Evolutionary conservation across 2,888 invertebrate genomes (phyloP).

Genomic region (Stegophylla sp.): DNA sequence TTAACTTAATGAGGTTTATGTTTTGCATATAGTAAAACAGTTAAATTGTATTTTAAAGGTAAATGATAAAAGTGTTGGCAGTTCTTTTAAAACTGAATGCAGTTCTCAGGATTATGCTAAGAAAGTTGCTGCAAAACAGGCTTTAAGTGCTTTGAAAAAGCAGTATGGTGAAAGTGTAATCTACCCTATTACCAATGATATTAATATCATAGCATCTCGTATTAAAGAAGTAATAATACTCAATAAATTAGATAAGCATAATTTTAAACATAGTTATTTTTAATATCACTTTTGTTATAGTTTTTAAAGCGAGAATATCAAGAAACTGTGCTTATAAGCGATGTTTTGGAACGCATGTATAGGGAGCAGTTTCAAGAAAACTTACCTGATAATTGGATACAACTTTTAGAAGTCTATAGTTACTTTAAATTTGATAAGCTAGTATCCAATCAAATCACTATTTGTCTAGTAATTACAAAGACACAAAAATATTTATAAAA

Average conservation of each 20-base stretch:
- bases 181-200: conserved; percentile 47
- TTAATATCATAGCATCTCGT: conserved; percentile 41
- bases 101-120: conserved; percentile 12
- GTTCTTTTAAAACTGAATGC: conserved; percentile 45
- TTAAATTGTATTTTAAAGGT: conserved; percentile 15
- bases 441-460: conserved; percentile 30
- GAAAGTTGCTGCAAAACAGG: conserved; percentile 37
- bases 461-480: conserved; percentile 50
- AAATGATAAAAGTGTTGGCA: conserved; percentile 37
- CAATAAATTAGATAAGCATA: background rate
- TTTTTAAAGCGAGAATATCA: conserved; percentile 28
- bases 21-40: background rate
- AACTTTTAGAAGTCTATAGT: conserved; percentile 46
- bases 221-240: conserved; percentile 42
- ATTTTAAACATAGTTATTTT: too few relatives aligned
- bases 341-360: conserved; percentile 46
- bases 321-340: conserved; percentile 27
- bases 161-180: conserved; percentile 46
- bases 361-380: conserved; percentile 42
- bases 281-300: conserved; percentile 23
- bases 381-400: conserved; percentile 50
- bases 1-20: background rate
- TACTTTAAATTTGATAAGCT: conserved; percentile 43
- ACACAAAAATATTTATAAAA: too few relatives aligned
- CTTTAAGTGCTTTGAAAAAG: conserved; percentile 11